Evolutionary conservation across 2,797 vertebrate genomes (phyloP), one percentile per base, ranked within the genome.

Genomic region (Megaceryle alcyon): DNA sequence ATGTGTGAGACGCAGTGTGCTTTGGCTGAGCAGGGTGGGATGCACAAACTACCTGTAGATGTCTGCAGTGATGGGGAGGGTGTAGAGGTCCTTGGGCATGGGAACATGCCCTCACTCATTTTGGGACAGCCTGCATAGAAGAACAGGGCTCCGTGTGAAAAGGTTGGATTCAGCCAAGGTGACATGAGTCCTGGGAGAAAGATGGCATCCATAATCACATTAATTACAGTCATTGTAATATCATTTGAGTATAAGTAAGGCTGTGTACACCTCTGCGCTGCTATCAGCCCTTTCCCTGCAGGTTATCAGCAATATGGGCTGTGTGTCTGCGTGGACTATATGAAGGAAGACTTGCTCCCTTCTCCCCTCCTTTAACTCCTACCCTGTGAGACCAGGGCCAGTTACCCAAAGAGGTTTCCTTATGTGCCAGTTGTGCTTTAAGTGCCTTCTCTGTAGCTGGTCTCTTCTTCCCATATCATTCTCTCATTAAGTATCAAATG

Each of bases 361-460:
- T 77, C 48, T 82, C 4, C 20, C 3, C 23, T 85, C 26, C 71
- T 79, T 64, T 69, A 72, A 37, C 5, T 78, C 6, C 20, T 70
- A 6, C 16, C n/a, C 23, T 29, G 49, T 17, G 1, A 4, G 12
- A 16, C 43, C 71, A 85, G 37, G 21, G 10, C 10, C 43, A 51
- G 39, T 14, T 35, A 25, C 11, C 14, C 35, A 10, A 59, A 60
- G 23, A 59, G 18, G 21, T 73, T 81, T 85, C 12, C 39, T 85
- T 51, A 56, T 0, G 0, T 14, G 10, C 26, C 6, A 0, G 5
- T n/a, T 71, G 17, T 33, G 9, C 29, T 69, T 46, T 26, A 60
- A 66, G 53, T 26, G 31, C 21, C 18, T 78, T 7, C 20, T 78
- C 12, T 8, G 12, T 2, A 69, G 29, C 28, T 31, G 20, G 5